Base-by-base conservation (phyloP, 1,140 invertebrate species). In the Pogonomyrmex californicus region DNA sequence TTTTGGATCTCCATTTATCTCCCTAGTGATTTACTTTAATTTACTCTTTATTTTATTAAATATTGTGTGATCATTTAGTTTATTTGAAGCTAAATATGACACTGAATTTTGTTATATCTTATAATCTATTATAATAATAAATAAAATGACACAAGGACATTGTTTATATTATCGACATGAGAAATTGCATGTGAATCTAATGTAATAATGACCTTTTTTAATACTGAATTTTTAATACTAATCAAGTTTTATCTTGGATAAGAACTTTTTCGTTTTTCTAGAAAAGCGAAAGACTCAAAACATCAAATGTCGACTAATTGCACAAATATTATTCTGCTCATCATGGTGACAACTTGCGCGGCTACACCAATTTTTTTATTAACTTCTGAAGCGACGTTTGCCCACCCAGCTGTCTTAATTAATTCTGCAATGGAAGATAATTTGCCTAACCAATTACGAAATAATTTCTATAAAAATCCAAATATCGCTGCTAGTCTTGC, bases 401-500 rank as follows among this genome's bases (percentile, higher is more conserved):
- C 95, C 1, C 97, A 97, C 94, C 96, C 96, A 0, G 96, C 96
- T 4, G 96, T 97, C 7, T 93, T 97, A 0, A 90, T 95, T 2
- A 97, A 96, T 87, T 94, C 96, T 0, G 94, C 95, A 5, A 95
- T 96, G 88, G 97, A 97, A 91, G 94, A 96, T 0, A 93, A 95
- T 62, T 90, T 97, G 30, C 97, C 97, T 0, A 92, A 94, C 0
- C 96, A 97, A 78, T 92, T 97, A 3, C 91, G 96, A 65, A 97
- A 98, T 91, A 96, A 97, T 0, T 98, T 98, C 92, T 98, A 98
- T 91, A 97, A 97, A 88, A 97, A 98, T 94, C 97, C 97, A 0
- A 92, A 94, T 6, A 96, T 98, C 7, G 97, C 97, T 14, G 96
- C 96, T 14, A 96, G 95, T 1, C 94, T 98, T 5, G 97, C 97